A percentile compares a stretch with the other conserved stretches of the same genome.
Evolutionary conservation across 2,113 vertebrate species (phyloP).

Genomic region (Platanista minor): DNA sequence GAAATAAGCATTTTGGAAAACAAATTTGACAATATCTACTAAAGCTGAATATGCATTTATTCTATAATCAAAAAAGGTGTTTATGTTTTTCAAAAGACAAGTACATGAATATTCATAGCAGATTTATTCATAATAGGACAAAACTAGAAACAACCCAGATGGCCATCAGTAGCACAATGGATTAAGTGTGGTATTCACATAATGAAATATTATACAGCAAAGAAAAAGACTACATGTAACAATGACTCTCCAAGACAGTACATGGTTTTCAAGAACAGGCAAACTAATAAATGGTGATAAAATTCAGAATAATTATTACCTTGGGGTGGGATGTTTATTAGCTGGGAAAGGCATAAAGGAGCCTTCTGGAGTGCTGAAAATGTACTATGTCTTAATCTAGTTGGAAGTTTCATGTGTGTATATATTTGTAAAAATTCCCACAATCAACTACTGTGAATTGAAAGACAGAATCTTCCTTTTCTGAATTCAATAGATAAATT

Average conservation of each 20-base stretch:
- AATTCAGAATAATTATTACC: neutral
- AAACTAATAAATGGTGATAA: neutral
- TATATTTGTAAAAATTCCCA: neutral
- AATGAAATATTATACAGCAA: neutral
- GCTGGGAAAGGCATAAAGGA: neutral
- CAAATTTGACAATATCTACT: no score
- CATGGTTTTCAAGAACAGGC: neutral
- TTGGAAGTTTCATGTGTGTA: neutral
- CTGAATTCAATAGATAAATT: neutral
- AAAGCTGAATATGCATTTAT: no score
- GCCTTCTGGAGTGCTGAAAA: neutral
- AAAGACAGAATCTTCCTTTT: neutral
- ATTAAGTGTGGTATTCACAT: neutral
- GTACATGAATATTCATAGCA: no score
- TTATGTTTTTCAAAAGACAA: no score
- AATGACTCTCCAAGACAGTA: neutral
- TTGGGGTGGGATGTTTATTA: neutral
- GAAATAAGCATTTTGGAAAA: no score
- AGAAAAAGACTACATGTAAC: neutral
- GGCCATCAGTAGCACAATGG: neutral
- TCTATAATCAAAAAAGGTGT: no score
- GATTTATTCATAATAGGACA: no score
- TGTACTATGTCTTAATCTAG: neutral
- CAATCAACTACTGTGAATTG: neutral
- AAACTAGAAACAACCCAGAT: no score